Conservation (phyloP, 2,113 vertebrate genomes). For the Electrona antarctica region DNA sequence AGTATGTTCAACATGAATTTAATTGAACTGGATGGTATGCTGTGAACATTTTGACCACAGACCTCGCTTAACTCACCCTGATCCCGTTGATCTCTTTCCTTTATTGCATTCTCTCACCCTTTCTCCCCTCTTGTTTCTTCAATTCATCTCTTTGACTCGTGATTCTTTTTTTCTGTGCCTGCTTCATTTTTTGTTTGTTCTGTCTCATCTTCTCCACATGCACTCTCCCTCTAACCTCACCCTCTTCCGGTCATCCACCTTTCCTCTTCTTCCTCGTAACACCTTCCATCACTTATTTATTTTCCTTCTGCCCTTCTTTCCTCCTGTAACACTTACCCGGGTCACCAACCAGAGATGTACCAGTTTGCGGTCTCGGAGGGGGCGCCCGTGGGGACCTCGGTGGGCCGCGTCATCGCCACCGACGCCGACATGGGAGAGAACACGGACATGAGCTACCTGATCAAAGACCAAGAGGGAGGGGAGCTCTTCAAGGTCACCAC, state of each 20-base stretch:
- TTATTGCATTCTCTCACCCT: constrained; percentile 20
- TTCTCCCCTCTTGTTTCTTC: constrained; percentile 29
- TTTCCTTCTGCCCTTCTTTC: too few species aligned
- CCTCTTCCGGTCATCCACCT: neutral
- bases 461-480: constrained; percentile 87
- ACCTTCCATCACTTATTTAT: neutral
- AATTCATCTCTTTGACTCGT: constrained; percentile 23
- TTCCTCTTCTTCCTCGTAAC: neutral
- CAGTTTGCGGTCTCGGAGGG: constrained; percentile 93
- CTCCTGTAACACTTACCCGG: neutral
- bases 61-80: neutral
- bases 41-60: neutral
- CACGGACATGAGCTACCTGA: constrained; percentile 95
- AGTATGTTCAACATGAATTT: neutral
- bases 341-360: constrained; percentile 87
- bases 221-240: neutral
- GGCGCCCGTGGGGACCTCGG: constrained; percentile 83
- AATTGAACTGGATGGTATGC: too few species aligned
- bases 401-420: constrained; percentile 91
- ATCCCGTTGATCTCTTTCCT: neutral
- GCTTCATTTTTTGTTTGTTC: constrained; percentile 2
- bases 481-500: constrained; percentile 91
- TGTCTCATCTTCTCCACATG: neutral
- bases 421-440: constrained; percentile 95
- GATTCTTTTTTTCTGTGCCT: constrained; percentile 24